These are phyloP conservation scores for Podargus strigoides DNA, from an alignment of 2,797 vertebrate genomes.

Conservation along the genomic window DNA sequence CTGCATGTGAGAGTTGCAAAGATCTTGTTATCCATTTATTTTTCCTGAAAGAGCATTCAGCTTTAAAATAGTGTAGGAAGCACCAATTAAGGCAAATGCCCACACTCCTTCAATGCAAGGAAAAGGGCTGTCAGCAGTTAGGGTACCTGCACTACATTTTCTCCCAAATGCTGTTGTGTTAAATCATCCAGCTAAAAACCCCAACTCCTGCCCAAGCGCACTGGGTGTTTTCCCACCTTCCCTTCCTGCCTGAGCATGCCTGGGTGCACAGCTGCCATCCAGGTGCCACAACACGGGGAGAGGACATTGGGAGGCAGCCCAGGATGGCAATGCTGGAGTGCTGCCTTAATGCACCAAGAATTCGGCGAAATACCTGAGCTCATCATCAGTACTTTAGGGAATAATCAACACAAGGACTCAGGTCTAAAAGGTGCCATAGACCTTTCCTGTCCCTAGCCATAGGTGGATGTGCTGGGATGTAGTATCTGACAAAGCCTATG, in stretches of 20 bases:
- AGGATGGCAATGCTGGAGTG: rapidly evolving
- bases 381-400: neutral
- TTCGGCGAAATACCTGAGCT: neutral
- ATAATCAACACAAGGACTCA: neutral
- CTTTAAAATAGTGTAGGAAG: neutral
- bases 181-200: neutral
- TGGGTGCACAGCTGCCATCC: rapidly evolving
- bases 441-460: neutral
- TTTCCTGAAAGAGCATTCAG: neutral
- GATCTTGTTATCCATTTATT: neutral
- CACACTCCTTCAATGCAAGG: neutral
- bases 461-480: neutral
- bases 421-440: neutral
- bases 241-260: neutral
- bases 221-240: neutral
- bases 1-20: neutral
- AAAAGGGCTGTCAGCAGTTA: neutral
- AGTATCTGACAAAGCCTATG: neutral
- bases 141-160: neutral
- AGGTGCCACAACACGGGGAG: rapidly evolving
- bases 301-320: neutral
- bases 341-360: rapidly evolving
- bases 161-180: neutral
- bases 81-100: rapidly evolving
- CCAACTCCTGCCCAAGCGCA: rapidly evolving